These are phyloP conservation scores for Cryptocephalus moraei DNA, from an alignment of 2,888 invertebrate species.

Conservation along the genomic window DNA sequence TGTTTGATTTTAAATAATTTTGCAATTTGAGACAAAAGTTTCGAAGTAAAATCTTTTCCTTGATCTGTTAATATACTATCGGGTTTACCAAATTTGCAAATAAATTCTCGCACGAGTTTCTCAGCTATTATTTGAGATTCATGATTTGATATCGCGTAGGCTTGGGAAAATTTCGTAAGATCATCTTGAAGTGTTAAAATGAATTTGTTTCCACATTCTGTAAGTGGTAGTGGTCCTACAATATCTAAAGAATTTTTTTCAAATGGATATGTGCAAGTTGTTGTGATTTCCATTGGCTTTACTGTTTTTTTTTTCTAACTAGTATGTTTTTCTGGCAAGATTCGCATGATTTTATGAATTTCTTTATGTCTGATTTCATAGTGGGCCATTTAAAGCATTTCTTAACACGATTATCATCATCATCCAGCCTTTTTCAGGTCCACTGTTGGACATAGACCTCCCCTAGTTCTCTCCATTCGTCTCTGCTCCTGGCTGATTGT, in stretches of 20 bases:
- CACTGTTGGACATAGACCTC: too few relatives aligned
- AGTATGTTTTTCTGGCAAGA: conserved; percentile 26
- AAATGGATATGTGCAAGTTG: conserved; percentile 20
- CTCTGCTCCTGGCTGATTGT: too few relatives aligned
- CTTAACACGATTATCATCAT: conserved; percentile 19
- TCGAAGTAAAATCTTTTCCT: conserved; percentile 29
- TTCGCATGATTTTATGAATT: conserved; percentile 23
- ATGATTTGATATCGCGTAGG: conserved; percentile 18
- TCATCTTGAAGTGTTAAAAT: conserved; percentile 30
- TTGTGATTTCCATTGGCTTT: conserved; percentile 13
- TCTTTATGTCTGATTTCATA: conserved; percentile 18
- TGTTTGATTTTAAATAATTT: conserved; percentile 26
- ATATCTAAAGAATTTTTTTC: conserved; percentile 23
- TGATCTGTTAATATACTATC: conserved; percentile 25
- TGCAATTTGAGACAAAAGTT: conserved; percentile 24
- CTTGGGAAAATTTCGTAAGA: conserved; percentile 26
- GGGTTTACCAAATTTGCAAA: conserved; percentile 17
- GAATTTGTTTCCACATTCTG: conserved; percentile 23
- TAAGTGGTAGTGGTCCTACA: conserved; percentile 24
- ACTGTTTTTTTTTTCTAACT: conserved; percentile 9
- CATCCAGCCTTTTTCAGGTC: too few relatives aligned
- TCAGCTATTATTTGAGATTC: conserved; percentile 23
- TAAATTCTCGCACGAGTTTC: conserved; percentile 14
- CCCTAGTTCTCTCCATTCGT: too few relatives aligned
- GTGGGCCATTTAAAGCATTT: conserved; percentile 21